Conservation (phyloP, 2,888 invertebrate genomes). For the Physocephala rufipes region DNA sequence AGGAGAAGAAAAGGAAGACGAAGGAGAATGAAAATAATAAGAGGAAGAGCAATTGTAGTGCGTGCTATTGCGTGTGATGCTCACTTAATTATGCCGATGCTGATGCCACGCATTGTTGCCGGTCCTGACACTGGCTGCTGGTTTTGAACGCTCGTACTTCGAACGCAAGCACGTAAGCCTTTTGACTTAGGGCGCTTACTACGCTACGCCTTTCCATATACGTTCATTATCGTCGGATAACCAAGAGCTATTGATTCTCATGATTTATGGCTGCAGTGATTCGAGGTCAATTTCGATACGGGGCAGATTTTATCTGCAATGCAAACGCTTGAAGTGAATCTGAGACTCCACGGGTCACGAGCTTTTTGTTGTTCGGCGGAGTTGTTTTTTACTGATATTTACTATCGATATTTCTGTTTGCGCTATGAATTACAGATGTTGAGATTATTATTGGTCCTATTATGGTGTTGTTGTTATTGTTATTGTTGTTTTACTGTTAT, state of each 20-base stretch:
- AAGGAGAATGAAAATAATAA: no score
- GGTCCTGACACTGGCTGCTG: not conserved
- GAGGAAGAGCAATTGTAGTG: constrained; percentile 17
- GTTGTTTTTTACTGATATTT: no score
- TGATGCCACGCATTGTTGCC: constrained; percentile 2
- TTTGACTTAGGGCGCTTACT: no score
- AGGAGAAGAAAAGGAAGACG: no score
- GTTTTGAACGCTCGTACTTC: no score
- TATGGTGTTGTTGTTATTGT: no score
- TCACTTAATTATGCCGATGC: constrained; percentile 29
- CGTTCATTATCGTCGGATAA: constrained; percentile 9
- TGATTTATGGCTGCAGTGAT: constrained; percentile 33
- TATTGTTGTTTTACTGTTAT: constrained; percentile 6
- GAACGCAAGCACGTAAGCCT: no score
- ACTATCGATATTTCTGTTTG: not conserved
- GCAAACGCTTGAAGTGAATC: constrained; percentile 8
- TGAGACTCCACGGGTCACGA: not conserved
- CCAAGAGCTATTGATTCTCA: constrained; percentile 26
- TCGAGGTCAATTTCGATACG: not conserved
- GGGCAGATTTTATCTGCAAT: not conserved
- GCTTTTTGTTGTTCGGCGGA: not conserved
- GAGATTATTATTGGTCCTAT: no score
- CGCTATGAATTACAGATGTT: no score
- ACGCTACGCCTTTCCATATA: not conserved
- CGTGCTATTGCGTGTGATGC: constrained; percentile 11